A percentile compares a stretch with the other conserved stretches of the same genome.
Evolutionary conservation across 2,113 vertebrate species (phyloP).

Genomic region (Dipodomys stephensi): DNA sequence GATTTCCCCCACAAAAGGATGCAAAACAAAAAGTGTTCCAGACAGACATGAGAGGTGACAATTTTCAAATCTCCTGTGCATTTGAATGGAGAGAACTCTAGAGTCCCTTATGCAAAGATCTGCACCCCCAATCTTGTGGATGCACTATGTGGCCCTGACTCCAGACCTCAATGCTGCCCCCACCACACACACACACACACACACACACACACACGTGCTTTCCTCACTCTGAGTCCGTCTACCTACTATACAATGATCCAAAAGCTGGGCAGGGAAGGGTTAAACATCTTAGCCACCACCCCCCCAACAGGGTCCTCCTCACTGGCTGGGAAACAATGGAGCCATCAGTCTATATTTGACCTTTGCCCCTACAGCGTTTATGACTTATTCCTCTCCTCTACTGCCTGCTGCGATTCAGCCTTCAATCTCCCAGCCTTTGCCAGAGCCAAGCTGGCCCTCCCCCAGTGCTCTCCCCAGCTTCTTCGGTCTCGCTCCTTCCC

Average conservation of each 20-base stretch:
- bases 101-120: neutral
- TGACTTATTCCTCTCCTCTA: slow-evolving; percentile 88
- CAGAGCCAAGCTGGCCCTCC: slow-evolving; percentile 48
- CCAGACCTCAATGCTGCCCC: neutral
- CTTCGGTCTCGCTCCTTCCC: slow-evolving; percentile 18
- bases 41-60: neutral
- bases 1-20: neutral
- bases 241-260: slow-evolving; percentile 15
- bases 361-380: slow-evolving; percentile 88
- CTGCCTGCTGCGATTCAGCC: slow-evolving; percentile 84
- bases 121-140: neutral
- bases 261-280: slow-evolving; percentile 82
- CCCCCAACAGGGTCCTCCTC: slow-evolving; percentile 85
- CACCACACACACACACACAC: neutral
- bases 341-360: slow-evolving; percentile 89
- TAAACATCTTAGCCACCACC: slow-evolving; percentile 80
- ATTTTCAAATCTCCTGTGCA: neutral
- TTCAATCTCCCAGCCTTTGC: slow-evolving; percentile 84
- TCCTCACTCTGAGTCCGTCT: neutral
- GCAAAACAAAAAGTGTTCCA: neutral
- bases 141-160: neutral
- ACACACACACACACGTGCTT: slow-evolving; percentile 10
- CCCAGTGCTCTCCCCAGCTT: neutral
- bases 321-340: slow-evolving; percentile 85
- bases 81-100: neutral